These are phyloP conservation scores for Rhyzopertha dominica DNA, from an alignment of 1,140 invertebrate genomes.

Conservation along the genomic window DNA sequence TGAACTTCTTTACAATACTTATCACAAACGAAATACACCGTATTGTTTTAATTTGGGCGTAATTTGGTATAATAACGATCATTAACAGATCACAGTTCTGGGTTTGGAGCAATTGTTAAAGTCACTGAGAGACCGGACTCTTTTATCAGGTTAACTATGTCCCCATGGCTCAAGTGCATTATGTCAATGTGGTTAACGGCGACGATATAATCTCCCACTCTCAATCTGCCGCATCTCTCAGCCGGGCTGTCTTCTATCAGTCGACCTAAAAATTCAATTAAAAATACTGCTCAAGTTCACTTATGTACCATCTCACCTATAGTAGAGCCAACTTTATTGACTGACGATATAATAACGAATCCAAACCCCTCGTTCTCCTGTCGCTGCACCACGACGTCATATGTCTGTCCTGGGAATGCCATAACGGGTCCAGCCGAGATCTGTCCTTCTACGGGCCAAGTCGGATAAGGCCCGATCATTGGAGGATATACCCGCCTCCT, in stretches of 20 bases:
- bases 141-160: conserved; percentile 93
- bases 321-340: conserved; percentile 86
- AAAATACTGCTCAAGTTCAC: conserved; percentile 1
- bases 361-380: conserved; percentile 96
- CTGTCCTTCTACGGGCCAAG: conserved; percentile 28
- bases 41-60: background rate
- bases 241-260: conserved; percentile 94
- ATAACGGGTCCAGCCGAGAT: conserved; percentile 17
- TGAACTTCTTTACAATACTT: too few species aligned
- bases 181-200: conserved; percentile 94
- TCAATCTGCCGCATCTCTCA: conserved; percentile 81
- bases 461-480: conserved; percentile 17
- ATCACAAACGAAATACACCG: too few species aligned
- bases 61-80: too few species aligned
- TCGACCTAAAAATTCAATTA: conserved; percentile 60
- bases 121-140: conserved; percentile 89
- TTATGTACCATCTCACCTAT: conserved; percentile 68
- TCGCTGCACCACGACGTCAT: conserved; percentile 84
- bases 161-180: conserved; percentile 87
- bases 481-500: conserved; percentile 52
- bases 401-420: conserved; percentile 51
- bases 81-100: conserved; percentile 40
- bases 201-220: conserved; percentile 92
- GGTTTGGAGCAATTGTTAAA: conserved; percentile 71
- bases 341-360: conserved; percentile 97